Evolutionary conservation across 1,140 invertebrate genomes (phyloP), one percentile per base, ranked within the genome.

Genomic region (Atta cephalotes): DNA sequence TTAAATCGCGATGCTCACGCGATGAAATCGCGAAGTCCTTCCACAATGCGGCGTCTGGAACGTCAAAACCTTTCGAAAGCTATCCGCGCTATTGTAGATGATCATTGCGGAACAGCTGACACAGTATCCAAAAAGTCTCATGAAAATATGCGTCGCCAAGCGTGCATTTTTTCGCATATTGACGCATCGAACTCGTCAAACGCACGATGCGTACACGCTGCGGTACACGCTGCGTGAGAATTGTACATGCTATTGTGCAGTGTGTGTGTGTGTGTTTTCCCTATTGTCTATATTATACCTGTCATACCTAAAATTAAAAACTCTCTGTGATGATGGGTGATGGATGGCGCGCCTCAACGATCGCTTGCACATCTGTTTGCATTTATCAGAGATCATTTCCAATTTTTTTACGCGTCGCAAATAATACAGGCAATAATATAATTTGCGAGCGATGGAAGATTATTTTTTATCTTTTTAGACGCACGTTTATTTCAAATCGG

Each of bases 251-350:
- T n/a, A 18, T 31, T 58, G 53, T 18, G 18, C 25, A 25, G 25
- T 56, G 56, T 58, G 31, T 31, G 31, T 31, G 3, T 31, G 31
- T 21, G 56, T 58, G 9, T 62, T 25, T 18, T 21, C 39, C 65
- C 35, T 16, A 79, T 78, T 51, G 25, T 21, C 45, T 49, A 12
- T 25, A 51, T 45, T 45, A 45, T 45, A 45, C 31, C 58, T 25
- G 72, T 65, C 35, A 60, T 35, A 78, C 62, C 62, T 86, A 51
- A 63, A 80, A 86, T 81, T 72, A 39, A 35, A 66, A 28, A 78
- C 12, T 28, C 18, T 45, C 35, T 12, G 6, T 25, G 25, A 35
- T 10, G 25, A 35, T 10, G 25, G 16, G n/a, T n/a, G 39, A 39
- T n/a, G 45, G 18, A 28, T 28, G 18, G 25, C 71, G 28, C 18